Conservation (phyloP, 1,140 invertebrate species). For the Megalonaias nervosa region DNA sequence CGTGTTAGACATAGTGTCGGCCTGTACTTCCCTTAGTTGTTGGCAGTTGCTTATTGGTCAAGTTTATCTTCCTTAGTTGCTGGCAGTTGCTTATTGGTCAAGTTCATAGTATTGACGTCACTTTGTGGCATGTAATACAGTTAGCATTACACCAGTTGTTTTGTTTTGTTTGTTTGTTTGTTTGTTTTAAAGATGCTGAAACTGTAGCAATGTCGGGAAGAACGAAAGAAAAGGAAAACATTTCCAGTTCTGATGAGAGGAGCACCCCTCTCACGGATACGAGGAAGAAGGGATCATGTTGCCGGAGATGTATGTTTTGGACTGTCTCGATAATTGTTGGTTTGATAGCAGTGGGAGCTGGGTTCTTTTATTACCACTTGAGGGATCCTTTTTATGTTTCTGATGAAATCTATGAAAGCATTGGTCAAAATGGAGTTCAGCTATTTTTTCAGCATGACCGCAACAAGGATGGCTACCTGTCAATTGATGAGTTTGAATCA, state of each 20-base stretch:
- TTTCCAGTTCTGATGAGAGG: not conserved
- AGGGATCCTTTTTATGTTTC: slow-evolving; percentile 4
- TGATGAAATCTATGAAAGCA: slow-evolving; percentile 1
- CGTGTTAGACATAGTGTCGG: too few relatives aligned
- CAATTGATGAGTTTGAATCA: slow-evolving; percentile 59
- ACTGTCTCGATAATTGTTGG: slow-evolving; percentile 18
- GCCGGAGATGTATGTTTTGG: slow-evolving; percentile 31
- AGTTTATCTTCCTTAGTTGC: too few relatives aligned
- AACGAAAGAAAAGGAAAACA: too few relatives aligned
- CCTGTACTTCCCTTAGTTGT: too few relatives aligned
- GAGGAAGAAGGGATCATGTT: slow-evolving; percentile 4
- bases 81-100: too few relatives aligned
- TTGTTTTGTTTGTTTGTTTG: too few relatives aligned
- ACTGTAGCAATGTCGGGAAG: too few relatives aligned
- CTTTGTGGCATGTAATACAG: too few relatives aligned
- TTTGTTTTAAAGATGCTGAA: too few relatives aligned
- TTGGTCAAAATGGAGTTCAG: slow-evolving; percentile 53
- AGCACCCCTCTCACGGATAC: slow-evolving; percentile 5
- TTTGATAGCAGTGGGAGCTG: slow-evolving; percentile 8
- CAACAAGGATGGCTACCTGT: slow-evolving; percentile 55
- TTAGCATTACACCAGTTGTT: too few relatives aligned
- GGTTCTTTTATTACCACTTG: slow-evolving; percentile 4
- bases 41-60: too few relatives aligned
- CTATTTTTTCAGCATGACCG: slow-evolving; percentile 55
- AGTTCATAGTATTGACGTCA: too few relatives aligned